These are phyloP conservation scores for Ciconia boyciana DNA, from an alignment of 2,113 vertebrate genomes.

Conservation along the genomic window DNA sequence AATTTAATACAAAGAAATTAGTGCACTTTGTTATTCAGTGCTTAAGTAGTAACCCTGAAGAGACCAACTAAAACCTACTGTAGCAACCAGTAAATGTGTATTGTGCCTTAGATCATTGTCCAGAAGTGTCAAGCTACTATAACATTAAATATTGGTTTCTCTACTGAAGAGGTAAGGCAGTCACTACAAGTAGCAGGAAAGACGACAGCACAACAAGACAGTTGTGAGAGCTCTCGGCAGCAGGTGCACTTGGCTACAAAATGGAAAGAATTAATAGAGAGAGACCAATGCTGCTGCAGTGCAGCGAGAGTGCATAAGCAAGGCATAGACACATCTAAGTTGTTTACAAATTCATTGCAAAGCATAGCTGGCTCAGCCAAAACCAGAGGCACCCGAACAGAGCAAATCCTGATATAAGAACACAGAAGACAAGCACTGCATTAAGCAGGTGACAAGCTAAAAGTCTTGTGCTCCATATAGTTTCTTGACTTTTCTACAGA, in stretches of 20 bases:
- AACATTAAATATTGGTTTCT: not conserved
- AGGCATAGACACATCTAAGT: not conserved
- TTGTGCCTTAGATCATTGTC: not conserved
- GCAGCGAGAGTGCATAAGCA: rapidly evolving
- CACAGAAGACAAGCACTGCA: not conserved
- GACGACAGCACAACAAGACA: not conserved
- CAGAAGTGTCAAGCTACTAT: not conserved
- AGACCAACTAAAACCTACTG: not conserved
- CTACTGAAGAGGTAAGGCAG: not conserved
- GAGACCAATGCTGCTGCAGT: not conserved
- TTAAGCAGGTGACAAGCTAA: not conserved
- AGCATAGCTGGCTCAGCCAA: not conserved
- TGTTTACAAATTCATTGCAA: not conserved
- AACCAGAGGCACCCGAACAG: not conserved
- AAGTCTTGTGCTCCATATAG: not conserved
- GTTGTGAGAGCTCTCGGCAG: not conserved
- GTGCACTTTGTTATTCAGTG: not conserved
- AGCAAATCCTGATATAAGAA: not conserved
- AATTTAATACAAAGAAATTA: not conserved
- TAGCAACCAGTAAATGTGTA: not conserved
- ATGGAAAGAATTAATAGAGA: not conserved
- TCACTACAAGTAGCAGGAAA: not conserved
- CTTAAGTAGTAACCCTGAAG: not conserved
- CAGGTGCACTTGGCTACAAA: not conserved
- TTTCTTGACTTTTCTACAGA: not conserved